phyloP scores from a whole-genome alignment of 2,113 vertebrate genomes.

The Engystomops pustulosus region DNA sequence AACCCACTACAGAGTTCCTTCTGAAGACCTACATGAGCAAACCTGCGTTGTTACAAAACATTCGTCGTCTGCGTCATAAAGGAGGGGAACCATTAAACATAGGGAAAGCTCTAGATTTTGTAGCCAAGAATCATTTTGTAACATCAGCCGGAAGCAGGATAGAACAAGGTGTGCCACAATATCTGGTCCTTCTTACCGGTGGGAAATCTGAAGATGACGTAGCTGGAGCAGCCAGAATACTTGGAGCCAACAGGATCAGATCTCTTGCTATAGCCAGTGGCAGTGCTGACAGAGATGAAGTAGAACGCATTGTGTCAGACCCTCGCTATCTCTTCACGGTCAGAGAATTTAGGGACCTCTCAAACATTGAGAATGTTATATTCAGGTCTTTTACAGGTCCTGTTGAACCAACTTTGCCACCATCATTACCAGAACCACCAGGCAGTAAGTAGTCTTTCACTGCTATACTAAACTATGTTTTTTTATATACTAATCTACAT shows the following conservation, averaged over 20 bases:
- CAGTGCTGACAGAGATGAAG: slow-evolving; percentile 75
- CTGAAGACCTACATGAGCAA: slow-evolving; percentile 83
- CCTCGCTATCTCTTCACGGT: slow-evolving; percentile 75
- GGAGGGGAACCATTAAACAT: slow-evolving; percentile 82
- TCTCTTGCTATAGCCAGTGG: slow-evolving; percentile 83
- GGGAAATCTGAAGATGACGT: slow-evolving; percentile 84
- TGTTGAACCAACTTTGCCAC: slow-evolving; percentile 56
- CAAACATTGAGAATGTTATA: slow-evolving; percentile 71
- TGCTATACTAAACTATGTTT: too few species aligned
- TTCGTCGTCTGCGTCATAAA: slow-evolving; percentile 82
- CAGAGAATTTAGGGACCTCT: slow-evolving; percentile 77
- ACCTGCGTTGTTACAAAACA: slow-evolving; percentile 71
- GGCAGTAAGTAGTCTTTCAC: slow-evolving; percentile 65
- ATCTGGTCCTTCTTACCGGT: slow-evolving; percentile 89
- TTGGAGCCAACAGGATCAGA: slow-evolving; percentile 73
- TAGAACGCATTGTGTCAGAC: slow-evolving; percentile 76
- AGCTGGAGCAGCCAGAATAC: slow-evolving; percentile 71
- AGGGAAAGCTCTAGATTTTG: slow-evolving; percentile 84
- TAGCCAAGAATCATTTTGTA: slow-evolving; percentile 81
- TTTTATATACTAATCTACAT: too few species aligned
- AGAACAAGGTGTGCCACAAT: slow-evolving; percentile 84
- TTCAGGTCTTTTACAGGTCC: slow-evolving; percentile 65
- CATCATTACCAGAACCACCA: not conserved
- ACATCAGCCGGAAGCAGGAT: slow-evolving; percentile 82
- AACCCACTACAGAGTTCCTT: slow-evolving; percentile 81